Base-by-base conservation (phyloP, 2,797 vertebrate species). In the Chrosomus eos region DNA sequence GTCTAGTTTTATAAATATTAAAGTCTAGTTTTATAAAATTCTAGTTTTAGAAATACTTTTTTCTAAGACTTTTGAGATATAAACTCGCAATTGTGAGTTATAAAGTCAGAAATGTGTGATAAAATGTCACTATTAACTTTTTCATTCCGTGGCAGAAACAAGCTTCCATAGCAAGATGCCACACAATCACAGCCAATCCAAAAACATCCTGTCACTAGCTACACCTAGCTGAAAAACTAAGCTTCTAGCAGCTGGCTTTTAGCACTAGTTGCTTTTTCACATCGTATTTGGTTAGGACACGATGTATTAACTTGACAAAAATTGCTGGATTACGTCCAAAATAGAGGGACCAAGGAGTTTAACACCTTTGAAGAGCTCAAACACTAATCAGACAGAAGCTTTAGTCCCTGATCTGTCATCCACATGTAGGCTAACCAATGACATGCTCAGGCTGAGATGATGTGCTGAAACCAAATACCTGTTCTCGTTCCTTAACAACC, bases 391-490 rank as follows among this genome's bases (percentile, higher is more conserved):
- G 55, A 70, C 26, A 55, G 80, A 40, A 55, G 28, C 31, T 77
- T 70, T 81, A 80, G 51, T 51, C 38, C 76, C 81, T 13, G 55
- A 43, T 72, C 64, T 75, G 21, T 45, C 83, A 80, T 68, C 81
- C 74, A 84, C 40, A 80, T 67, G 71, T 14, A 73, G 28, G 51
- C 26, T 81, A 81, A 68, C 58, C 84, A 81, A 66, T 79, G 40
- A 90, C 94, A 95, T 94, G 94, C 94, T 87, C 91, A 93, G 90
- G 92, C 89, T 88, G 78, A 86, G 68, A 91, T 90, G 90, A 91
- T 87, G 90, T 92, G 92, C 91, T 79, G 43, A 91, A 91, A 91
- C 90, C 92, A 93, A 93, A 92, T 96, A 95, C 95, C 95, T 96
- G 94, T 95, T 92, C 85, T 88, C 88, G 87, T 90, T 95, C 90